phyloP scores from a whole-genome alignment of 2,797 vertebrate species.

The Melanotaenia trifasciata region DNA sequence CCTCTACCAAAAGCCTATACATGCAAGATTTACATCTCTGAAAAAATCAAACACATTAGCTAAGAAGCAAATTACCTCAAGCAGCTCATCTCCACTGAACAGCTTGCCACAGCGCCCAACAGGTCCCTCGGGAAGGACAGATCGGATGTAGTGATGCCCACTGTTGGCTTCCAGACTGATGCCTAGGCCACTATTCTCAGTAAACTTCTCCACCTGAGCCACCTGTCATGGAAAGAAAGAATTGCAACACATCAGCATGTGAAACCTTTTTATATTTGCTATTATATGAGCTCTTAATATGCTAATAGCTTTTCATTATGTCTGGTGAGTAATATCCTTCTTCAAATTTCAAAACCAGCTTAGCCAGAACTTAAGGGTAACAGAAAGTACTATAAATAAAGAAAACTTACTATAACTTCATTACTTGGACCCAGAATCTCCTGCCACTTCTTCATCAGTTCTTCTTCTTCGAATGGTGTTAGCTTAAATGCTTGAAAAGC shows the following conservation, averaged over 20 bases:
- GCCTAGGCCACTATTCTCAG: slow-evolving; percentile 93
- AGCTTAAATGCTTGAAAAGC: slow-evolving; percentile 66
- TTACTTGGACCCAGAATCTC: slow-evolving; percentile 89
- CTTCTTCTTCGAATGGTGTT: slow-evolving; percentile 81
- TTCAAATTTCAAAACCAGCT: background rate
- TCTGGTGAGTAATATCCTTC: background rate
- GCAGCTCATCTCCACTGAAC: slow-evolving; percentile 94
- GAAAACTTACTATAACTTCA: slow-evolving; percentile 90
- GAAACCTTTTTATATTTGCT: background rate
- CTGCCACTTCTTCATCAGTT: slow-evolving; percentile 89
- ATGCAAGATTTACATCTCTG: background rate
- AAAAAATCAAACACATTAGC: background rate
- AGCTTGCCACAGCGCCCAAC: slow-evolving; percentile 92
- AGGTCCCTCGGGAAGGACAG: slow-evolving; percentile 94
- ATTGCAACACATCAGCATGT: background rate
- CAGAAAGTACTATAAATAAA: background rate
- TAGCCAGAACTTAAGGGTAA: background rate
- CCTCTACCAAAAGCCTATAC: background rate
- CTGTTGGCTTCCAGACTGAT: slow-evolving; percentile 93
- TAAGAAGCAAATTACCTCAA: slow-evolving; percentile 86
- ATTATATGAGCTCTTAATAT: background rate
- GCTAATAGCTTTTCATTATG: background rate
- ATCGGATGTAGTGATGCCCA: slow-evolving; percentile 95
- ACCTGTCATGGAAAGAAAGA: slow-evolving; percentile 80
- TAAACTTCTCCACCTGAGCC: slow-evolving; percentile 93